Conservation (phyloP, 2,888 invertebrate species). For the Temnothorax unifasciatus region DNA sequence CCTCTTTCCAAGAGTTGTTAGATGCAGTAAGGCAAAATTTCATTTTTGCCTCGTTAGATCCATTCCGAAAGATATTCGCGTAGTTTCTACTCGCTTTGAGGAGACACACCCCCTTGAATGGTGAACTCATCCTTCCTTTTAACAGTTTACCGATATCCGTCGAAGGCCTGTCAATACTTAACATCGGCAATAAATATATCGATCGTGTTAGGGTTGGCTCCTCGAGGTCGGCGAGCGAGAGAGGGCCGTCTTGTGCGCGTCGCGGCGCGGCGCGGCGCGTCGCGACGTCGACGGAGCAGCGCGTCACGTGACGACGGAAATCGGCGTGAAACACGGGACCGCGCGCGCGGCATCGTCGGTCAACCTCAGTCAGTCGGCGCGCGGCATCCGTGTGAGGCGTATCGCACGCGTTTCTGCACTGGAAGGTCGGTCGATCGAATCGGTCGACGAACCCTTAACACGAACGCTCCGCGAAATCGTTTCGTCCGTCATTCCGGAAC, state of each 20-base stretch:
- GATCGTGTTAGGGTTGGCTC: slow-evolving; percentile 11
- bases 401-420: slow-evolving; percentile 69
- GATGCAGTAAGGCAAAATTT: background rate
- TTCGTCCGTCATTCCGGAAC: too few species aligned
- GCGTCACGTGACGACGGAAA: slow-evolving; percentile 58
- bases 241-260: slow-evolving; percentile 6
- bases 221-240: slow-evolving; percentile 12
- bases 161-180: slow-evolving; percentile 10
- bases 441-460: slow-evolving; percentile 48
- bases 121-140: background rate
- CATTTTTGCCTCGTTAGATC: background rate
- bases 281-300: slow-evolving; percentile 32
- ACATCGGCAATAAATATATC: slow-evolving; percentile 40
- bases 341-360: slow-evolving; percentile 58
- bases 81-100: background rate
- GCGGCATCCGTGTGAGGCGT: slow-evolving; percentile 80
- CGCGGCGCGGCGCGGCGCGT: slow-evolving; percentile 13
- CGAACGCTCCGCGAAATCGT: slow-evolving; percentile 17
- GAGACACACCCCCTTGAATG: background rate
- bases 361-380: slow-evolving; percentile 81
- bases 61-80: background rate
- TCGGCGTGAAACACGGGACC: slow-evolving; percentile 56
- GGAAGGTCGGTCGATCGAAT: slow-evolving; percentile 11
- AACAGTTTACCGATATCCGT: slow-evolving; percentile 20
- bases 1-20: background rate